Base-by-base conservation (phyloP, 1,140 invertebrate genomes). In the Hypothenemus hampei region DNA sequence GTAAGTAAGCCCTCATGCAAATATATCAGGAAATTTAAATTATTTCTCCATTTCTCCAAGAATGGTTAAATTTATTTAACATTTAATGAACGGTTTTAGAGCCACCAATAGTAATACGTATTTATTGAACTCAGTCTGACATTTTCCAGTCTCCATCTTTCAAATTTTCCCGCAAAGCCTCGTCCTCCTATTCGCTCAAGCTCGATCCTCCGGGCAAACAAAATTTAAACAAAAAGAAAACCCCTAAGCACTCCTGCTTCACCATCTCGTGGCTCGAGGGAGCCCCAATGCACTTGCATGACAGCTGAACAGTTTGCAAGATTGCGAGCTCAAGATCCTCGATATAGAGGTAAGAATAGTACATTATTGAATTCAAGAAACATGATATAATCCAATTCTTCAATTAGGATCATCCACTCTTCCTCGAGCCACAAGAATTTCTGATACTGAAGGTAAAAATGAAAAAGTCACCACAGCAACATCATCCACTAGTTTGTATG, bases 111-210 rank as follows among this genome's bases (percentile, higher is more conserved):
- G 11, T 3, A 18, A 18, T 37, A 3, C 8, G 67, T 64, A 62
- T 63, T 67, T 66, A 68, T 68, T 69, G 60, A 65, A 65, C 57
- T 58, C 72, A 79, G 77, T 78, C 75, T 77, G 77, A 24, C 75
- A 72, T 78, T 77, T 86, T 85, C 73, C 85, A 97, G 93, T 94
- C 91, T 77, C 92, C 91, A 67, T 89, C 91, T 70, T 95, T 94
- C 81, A 96, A 95, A 81, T 96, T 94, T 81, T 91, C 91, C 69
- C 83, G 94, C 71, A 97, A 97, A 81, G 91, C 93, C 63, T 93
- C 91, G 55, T 96, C 92, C 64, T 94, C 92, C 67, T 96, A 95
- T 76, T 95, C 92, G 63, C 81, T 97, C 61, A 91, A 93, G 79
- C 77, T 95, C 73, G 93, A 95, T 70, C 86, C 87, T 52, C 84